These are phyloP conservation scores for Medauroidea extradentata DNA, from an alignment of 1,140 invertebrate genomes.

Conservation along the genomic window DNA sequence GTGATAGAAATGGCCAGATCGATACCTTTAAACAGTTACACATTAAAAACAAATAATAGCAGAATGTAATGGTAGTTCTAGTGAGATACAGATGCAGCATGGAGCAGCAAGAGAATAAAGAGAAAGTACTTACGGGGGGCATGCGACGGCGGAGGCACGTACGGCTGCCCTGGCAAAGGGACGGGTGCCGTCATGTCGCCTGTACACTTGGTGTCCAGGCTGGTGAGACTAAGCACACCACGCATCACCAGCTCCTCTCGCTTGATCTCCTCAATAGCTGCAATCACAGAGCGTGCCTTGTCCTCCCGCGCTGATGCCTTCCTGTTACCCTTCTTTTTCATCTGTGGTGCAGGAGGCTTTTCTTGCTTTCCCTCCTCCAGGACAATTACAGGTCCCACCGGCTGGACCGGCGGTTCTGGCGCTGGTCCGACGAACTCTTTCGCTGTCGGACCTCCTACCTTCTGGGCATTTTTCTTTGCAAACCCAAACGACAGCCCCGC, in stretches of 20 bases:
- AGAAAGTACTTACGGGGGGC: no score
- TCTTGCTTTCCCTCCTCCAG: neutral
- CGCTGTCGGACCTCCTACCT: neutral
- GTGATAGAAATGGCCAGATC: no score
- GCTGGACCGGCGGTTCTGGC: no score
- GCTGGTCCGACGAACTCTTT: no score
- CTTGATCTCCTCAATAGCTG: slow-evolving; percentile 15
- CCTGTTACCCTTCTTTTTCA: neutral
- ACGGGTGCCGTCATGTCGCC: slow-evolving; percentile 7
- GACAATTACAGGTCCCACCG: no score
- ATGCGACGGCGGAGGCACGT: neutral
- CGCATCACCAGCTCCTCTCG: slow-evolving; percentile 11
- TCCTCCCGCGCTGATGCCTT: slow-evolving; percentile 9
- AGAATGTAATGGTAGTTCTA: no score
- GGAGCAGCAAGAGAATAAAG: no score
- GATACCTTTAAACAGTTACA: no score
- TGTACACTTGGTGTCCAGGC: neutral
- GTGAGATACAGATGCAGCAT: no score
- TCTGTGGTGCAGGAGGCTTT: neutral
- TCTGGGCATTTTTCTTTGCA: neutral
- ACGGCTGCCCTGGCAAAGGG: neutral
- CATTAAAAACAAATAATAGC: no score
- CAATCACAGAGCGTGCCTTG: slow-evolving; percentile 11
- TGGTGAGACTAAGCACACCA: neutral
- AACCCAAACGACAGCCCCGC: slow-evolving; percentile 9